Evolutionary conservation across 2,888 invertebrate genomes (phyloP).

Genomic region (Diabrotica balteata): DNA sequence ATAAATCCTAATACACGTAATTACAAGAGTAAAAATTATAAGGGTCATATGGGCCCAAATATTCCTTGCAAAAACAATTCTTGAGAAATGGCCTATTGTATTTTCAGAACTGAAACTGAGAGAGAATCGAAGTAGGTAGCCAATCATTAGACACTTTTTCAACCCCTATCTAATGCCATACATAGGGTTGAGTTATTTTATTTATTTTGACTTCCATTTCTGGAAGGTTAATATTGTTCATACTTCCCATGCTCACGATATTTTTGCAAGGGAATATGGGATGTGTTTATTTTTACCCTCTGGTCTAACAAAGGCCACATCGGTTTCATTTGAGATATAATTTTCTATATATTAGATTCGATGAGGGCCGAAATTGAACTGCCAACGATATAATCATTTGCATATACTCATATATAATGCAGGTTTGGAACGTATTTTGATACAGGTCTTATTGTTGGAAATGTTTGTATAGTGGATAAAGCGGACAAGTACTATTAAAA

Average conservation of each 20-base stretch:
- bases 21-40: slow-evolving; percentile 18
- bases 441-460: too few relatives aligned
- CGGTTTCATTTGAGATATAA: slow-evolving; percentile 37
- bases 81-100: slow-evolving; percentile 19
- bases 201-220: slow-evolving; percentile 54
- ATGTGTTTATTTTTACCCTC: slow-evolving; percentile 45
- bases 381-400: slow-evolving; percentile 1
- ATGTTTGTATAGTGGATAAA: too few relatives aligned
- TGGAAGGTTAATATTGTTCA: slow-evolving; percentile 20
- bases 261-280: slow-evolving; percentile 37
- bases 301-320: slow-evolving; percentile 33
- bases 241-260: slow-evolving; percentile 47
- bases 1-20: slow-evolving; percentile 14
- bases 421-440: too few relatives aligned
- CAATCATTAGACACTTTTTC: slow-evolving; percentile 30
- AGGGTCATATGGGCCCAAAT: slow-evolving; percentile 23
- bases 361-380: slow-evolving; percentile 22
- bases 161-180: slow-evolving; percentile 38
- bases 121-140: slow-evolving; percentile 18
- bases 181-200: slow-evolving; percentile 52
- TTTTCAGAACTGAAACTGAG: slow-evolving; percentile 26
- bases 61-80: slow-evolving; percentile 27
- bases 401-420: too few relatives aligned
- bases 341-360: slow-evolving; percentile 23
- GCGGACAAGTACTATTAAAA: too few relatives aligned